Percentiles rank a stretch among this genome's conserved stretches.
phyloP scores from a whole-genome alignment of 2,888 invertebrate species.

The Andrena hattorfiana region DNA sequence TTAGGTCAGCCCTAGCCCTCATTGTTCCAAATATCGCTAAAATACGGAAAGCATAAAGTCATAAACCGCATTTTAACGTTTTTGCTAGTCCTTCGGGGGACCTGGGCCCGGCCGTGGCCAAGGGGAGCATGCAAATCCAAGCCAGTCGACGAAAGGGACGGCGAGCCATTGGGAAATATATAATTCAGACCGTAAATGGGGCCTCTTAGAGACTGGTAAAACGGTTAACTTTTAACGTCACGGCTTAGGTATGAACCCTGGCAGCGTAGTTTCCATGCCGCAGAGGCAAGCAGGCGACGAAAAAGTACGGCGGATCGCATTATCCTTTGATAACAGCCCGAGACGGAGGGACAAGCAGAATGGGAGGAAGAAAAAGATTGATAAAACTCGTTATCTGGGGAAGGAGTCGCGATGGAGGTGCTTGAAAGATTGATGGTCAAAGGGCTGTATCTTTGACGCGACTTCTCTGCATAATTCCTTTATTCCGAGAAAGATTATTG shows the following conservation, averaged over 20 bases:
- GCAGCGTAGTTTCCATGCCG: conserved; percentile 40
- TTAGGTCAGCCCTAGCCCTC: conserved; percentile 71
- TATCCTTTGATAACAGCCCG: conserved; percentile 54
- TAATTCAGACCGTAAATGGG: conserved; percentile 72
- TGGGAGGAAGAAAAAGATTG: conserved; percentile 7
- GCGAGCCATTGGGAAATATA: conserved; percentile 68
- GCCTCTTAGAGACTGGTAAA: conserved; percentile 66
- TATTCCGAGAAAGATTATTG: not conserved
- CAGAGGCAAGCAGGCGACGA: conserved; percentile 40
- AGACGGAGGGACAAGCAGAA: not conserved
- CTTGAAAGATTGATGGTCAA: conserved; percentile 49
- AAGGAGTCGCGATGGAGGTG: conserved; percentile 38
- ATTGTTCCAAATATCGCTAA: conserved; percentile 80
- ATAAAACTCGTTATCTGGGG: conserved; percentile 41
- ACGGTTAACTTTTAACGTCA: conserved; percentile 73
- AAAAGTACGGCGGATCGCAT: conserved; percentile 47
- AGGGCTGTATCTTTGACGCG: conserved; percentile 12
- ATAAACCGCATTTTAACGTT: conserved; percentile 80
- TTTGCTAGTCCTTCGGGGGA: conserved; percentile 62
- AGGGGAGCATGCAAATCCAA: conserved; percentile 75
- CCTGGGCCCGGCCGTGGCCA: conserved; percentile 1
- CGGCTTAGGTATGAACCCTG: conserved; percentile 51
- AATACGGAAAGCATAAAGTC: conserved; percentile 77
- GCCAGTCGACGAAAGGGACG: conserved; percentile 49
- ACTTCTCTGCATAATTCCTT: not conserved